phyloP scores from a whole-genome alignment of 2,888 invertebrate species.

The Pediacus dermestoides region DNA sequence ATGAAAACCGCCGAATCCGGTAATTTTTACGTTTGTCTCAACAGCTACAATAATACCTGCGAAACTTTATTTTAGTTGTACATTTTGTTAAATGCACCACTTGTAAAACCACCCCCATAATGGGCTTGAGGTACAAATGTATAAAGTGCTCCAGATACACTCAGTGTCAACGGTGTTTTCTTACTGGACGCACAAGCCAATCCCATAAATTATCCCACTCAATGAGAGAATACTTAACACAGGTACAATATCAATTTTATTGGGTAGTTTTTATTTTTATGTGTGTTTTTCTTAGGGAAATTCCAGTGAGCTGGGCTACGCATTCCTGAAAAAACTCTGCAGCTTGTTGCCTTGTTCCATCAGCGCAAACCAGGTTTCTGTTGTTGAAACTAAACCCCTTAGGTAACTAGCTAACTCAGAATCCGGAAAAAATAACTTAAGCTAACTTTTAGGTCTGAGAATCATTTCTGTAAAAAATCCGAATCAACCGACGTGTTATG shows the following conservation, averaged over 20 bases:
- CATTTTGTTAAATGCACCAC: conserved; percentile 61
- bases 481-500: conserved; percentile 28
- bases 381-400: conserved; percentile 41
- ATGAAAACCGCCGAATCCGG: conserved; percentile 59
- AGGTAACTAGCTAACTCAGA: conserved; percentile 47
- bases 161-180: conserved; percentile 67
- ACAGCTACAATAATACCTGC: not conserved
- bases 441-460: conserved; percentile 14
- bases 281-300: conserved; percentile 22
- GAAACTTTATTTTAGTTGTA: conserved; percentile 46
- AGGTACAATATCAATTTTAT: too few species aligned
- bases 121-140: conserved; percentile 63
- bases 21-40: conserved; percentile 31
- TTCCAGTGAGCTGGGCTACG: conserved; percentile 26
- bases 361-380: conserved; percentile 19
- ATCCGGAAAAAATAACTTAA: not conserved
- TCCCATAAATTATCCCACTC: conserved; percentile 65
- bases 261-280: conserved; percentile 8
- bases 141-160: conserved; percentile 62
- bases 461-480: conserved; percentile 19
- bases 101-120: conserved; percentile 57
- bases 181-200: conserved; percentile 57
- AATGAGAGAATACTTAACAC: conserved; percentile 55
- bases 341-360: conserved; percentile 36
- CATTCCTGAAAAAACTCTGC: conserved; percentile 39